phyloP scores from a whole-genome alignment of 2,797 vertebrate genomes.

The Argentina silus region DNA sequence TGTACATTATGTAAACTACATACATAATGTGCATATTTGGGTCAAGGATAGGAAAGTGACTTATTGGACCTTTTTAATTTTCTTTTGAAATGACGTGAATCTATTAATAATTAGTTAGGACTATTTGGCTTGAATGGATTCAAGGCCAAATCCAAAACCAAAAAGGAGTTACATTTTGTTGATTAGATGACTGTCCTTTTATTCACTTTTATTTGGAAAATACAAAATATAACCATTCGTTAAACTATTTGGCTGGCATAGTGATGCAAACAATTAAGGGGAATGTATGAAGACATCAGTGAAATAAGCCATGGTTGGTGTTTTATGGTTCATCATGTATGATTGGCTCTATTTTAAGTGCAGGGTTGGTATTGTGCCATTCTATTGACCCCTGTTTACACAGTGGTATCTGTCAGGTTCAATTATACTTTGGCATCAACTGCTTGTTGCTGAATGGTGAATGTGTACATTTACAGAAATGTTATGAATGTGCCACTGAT shows the following conservation, averaged over 20 bases:
- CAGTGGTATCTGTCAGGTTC: constrained; percentile 24
- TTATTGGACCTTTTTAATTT: neutral
- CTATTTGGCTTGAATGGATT: constrained; percentile 22
- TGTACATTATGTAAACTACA: no score
- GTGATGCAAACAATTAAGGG: constrained; percentile 26
- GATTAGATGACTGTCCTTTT: constrained; percentile 19
- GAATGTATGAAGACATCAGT: constrained; percentile 23
- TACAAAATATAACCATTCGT: constrained; percentile 20
- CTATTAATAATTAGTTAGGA: constrained; percentile 8
- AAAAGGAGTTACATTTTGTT: constrained; percentile 25
- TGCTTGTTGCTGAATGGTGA: constrained; percentile 5
- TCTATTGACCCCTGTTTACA: constrained; percentile 15
- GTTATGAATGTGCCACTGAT: no score
- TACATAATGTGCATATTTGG: no score
- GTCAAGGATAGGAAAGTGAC: no score
- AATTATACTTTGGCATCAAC: constrained; percentile 26
- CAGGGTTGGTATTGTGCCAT: constrained; percentile 27
- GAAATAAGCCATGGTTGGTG: constrained; percentile 31
- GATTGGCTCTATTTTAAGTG: constrained; percentile 32
- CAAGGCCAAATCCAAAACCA: constrained; percentile 31
- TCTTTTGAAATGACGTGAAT: constrained; percentile 21
- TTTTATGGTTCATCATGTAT: constrained; percentile 22
- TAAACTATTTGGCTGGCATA: constrained; percentile 23
- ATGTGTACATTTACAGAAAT: no score
- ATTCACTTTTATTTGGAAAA: constrained; percentile 22